Percentiles rank a stretch among this genome's conserved stretches.
These are phyloP conservation scores for Anisognathus igniventris DNA, from an alignment of 2,797 vertebrate species.

Conservation along the genomic window DNA sequence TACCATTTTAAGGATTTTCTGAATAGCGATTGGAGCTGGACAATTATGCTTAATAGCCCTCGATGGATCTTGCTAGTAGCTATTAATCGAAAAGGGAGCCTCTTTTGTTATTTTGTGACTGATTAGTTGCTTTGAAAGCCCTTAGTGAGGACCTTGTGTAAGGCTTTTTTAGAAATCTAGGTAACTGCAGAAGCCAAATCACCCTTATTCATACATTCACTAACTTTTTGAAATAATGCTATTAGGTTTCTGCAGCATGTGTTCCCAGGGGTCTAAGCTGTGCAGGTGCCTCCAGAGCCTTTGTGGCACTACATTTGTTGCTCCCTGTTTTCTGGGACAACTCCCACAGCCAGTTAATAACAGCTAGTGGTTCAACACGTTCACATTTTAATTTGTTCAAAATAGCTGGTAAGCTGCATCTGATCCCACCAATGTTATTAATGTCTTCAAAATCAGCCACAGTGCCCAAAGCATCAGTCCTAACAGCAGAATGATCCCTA, in stretches of 20 bases:
- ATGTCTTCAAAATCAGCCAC: background rate
- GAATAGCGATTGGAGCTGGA: constrained; percentile 5
- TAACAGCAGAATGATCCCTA: background rate
- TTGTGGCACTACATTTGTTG: background rate
- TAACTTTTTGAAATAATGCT: background rate
- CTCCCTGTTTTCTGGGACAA: background rate
- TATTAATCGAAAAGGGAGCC: background rate
- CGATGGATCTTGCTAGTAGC: background rate
- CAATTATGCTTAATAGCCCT: constrained; percentile 22
- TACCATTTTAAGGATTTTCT: constrained; percentile 14
- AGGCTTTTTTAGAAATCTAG: constrained; percentile 3
- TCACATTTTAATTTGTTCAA: background rate
- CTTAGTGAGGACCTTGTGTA: background rate
- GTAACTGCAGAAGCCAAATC: constrained; percentile 8
- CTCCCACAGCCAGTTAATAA: background rate
- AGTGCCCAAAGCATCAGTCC: background rate
- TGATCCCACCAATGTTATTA: background rate
- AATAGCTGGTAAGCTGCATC: background rate
- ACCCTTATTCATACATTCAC: background rate
- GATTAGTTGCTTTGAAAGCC: constrained; percentile 25
- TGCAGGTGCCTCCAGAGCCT: background rate
- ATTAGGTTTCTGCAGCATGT: background rate
- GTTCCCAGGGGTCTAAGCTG: background rate
- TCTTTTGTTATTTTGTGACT: constrained; percentile 20
- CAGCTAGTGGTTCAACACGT: background rate